phyloP scores from a whole-genome alignment of 2,797 vertebrate genomes.

The Rhabdophis nuchalis region DNA sequence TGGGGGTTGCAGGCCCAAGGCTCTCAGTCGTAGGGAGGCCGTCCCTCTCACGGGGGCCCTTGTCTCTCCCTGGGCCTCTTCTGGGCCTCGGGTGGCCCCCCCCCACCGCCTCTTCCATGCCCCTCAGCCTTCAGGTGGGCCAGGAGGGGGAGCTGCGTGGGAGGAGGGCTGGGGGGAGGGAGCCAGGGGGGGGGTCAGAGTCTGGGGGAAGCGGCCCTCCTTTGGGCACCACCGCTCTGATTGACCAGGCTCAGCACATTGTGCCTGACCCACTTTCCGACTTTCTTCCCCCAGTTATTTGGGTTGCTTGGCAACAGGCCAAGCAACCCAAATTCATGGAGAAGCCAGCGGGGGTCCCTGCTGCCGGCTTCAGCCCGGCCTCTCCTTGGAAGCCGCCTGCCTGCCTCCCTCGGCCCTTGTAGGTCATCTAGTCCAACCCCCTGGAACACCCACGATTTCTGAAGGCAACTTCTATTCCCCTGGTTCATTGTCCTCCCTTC shows the following conservation, averaged over 20 bases:
- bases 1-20: no score
- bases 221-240: constrained; percentile 29
- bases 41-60: no score
- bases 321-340: no score
- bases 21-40: no score
- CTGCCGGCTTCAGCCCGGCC: background rate
- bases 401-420: background rate
- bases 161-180: no score
- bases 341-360: constrained; percentile 17
- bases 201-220: constrained; percentile 19
- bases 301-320: constrained; percentile 66
- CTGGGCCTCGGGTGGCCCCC: no score
- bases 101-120: background rate
- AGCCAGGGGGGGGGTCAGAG: no score
- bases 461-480: background rate
- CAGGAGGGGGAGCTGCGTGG: no score
- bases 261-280: constrained; percentile 61
- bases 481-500: background rate
- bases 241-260: constrained; percentile 42
- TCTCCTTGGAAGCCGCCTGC: background rate
- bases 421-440: no score
- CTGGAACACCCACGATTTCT: background rate
- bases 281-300: background rate
- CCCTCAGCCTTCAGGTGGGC: background rate
- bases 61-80: background rate